These are phyloP conservation scores for Okamejei kenojei DNA, from an alignment of 2,797 vertebrate species.

Conservation along the genomic window DNA sequence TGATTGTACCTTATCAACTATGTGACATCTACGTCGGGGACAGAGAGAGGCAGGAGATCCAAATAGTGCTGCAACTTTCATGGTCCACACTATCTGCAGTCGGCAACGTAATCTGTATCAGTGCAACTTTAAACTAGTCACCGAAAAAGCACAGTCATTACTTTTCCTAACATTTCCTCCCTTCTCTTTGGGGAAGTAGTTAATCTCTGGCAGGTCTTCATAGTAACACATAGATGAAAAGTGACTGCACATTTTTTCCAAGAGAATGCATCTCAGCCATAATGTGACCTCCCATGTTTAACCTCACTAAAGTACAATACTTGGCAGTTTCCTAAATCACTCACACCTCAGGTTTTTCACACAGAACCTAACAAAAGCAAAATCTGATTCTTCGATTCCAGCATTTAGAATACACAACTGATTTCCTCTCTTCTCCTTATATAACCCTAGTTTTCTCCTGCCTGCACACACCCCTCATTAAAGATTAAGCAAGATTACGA, in stretches of 20 bases:
- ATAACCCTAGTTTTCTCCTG: background rate
- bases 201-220: background rate
- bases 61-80: background rate
- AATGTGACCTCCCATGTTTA: background rate
- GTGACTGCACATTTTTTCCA: background rate
- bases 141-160: background rate
- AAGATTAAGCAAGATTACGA: background rate
- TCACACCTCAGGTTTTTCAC: background rate
- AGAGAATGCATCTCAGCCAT: background rate
- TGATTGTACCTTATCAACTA: background rate
- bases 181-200: background rate
- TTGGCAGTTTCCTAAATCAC: background rate
- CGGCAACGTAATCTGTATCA: no score
- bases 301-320: background rate
- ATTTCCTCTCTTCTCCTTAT: background rate
- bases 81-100: background rate
- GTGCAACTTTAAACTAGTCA: background rate
- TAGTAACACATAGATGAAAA: background rate
- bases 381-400: background rate
- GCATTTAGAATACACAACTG: background rate
- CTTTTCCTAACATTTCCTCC: background rate
- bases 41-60: background rate
- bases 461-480: background rate
- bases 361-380: background rate
- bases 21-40: background rate